A percentile compares a stretch with the other conserved stretches of the same genome.
Evolutionary conservation across 2,113 vertebrate species (phyloP).

Genomic region (Nipponia nippon): DNA sequence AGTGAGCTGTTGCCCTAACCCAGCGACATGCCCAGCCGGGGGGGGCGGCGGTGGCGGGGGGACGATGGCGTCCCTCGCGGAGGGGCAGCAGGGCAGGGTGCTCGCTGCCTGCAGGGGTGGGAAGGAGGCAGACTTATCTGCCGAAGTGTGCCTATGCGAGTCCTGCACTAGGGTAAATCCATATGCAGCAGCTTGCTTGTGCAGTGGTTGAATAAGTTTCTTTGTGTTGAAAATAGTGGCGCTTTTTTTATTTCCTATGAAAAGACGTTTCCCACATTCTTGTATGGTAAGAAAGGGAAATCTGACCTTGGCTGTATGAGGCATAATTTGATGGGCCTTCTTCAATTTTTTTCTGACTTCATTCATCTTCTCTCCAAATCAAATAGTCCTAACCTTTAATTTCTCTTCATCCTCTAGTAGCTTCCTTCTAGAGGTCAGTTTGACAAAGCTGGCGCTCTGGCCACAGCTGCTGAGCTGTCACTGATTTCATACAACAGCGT

Average conservation of each 20-base stretch:
- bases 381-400: neutral
- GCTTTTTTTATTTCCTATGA: neutral
- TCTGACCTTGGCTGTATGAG: neutral
- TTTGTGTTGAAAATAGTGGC: neutral
- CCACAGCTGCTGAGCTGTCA: neutral
- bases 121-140: neutral
- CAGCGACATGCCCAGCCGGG: fast-evolving
- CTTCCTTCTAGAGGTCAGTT: neutral
- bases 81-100: neutral
- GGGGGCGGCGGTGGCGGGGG: fast-evolving
- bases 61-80: fast-evolving
- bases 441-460: neutral
- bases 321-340: neutral
- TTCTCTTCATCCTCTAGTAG: neutral
- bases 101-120: fast-evolving
- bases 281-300: neutral
- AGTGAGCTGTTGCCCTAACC: neutral
- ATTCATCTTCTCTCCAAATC: neutral
- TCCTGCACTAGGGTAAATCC: neutral
- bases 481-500: neutral
- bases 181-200: neutral
- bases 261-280: neutral
- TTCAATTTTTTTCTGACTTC: neutral
- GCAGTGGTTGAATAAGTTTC: neutral
- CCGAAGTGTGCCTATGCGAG: fast-evolving